Base-by-base conservation (phyloP, 37 sponge, comb jelly and placozoan species). In the Geodia barretti region DNA sequence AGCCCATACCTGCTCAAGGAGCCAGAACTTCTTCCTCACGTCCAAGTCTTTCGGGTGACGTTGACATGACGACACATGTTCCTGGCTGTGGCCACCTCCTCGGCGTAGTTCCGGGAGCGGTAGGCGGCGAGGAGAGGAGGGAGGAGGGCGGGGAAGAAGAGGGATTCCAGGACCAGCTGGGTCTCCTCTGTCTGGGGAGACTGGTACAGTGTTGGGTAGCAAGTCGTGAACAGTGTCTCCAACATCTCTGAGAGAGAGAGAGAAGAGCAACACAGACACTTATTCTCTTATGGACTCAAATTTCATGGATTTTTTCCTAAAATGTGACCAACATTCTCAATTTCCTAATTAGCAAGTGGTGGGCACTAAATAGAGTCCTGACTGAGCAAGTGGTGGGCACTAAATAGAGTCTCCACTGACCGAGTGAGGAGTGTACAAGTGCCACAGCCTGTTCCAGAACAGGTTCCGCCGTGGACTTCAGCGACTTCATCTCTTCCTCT, bases 61-160 rank as follows among this genome's bases (percentile, higher is more conserved):
- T 83, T 79, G 81, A 76, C 86, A 61, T 83, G 67, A 42, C 78
- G 73, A 29, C 79, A 75, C 90, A 93, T 93, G 80, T 83, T 93
- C 64, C 37, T 75, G 40, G 90, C 94, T 26, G 82, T 59, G 41
- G 94, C 65, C 65, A 83, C 40, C 83, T 93, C 94, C 17, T 68
- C 60, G 3, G 0, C 1, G 64, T 93, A 93, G 70, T 93, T 82
- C 78, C 75, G 74, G 32, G 83, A 83, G 43, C 92, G 82, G 39
- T 81, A 92, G 28, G 77, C 69, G 3, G 75, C 36, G 8, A 65
- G 38, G 37, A 92, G 86, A 34, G 64, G 68, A 39, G 74, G 79
- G 75, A 79, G 61, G 26, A 92, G 64, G 58, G 83, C 71, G 21
- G 93, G 89, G 70, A 92, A 92, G 79, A 92, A 82, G 35, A 32